Evolutionary conservation across 2,113 vertebrate genomes (phyloP), one percentile per base, ranked within the genome.

Genomic region (Hirundichthys speculiger): DNA sequence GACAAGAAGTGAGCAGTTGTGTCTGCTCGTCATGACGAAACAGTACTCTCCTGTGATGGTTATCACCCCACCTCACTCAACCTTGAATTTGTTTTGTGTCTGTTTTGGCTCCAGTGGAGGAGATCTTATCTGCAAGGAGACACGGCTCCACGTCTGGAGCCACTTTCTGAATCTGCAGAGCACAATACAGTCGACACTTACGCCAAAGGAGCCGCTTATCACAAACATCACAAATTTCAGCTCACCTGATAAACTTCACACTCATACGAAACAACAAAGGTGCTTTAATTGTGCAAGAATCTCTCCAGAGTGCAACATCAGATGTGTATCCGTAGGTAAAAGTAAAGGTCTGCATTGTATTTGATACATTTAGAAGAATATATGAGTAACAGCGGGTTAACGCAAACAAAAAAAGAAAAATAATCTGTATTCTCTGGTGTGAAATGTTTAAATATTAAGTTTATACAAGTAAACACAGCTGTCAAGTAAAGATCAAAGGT

Each of bases 91-190:
- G 8, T 27, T 61, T 59, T 45, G 12, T 41, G 61, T 73, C 66
- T 91, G 89, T 87, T 89, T 85, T 80, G 88, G 65, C 88, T 88
- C 38, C 53, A 13, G 38, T 11, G 9, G 63, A 64, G 58, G 49
- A 77, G 84, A 88, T 85, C 49, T 4, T 49, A 71, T 79, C 84
- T 65, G 42, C 7, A 15, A 58, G 52, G 66, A 88, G 80, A 78
- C 69, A 15, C 51, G n/a, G 39, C 60, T 75, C 59, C n/a, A n/a
- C n/a, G n/a, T n/a, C n/a, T n/a, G n/a, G n/a, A n/a, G n/a, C n/a
- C n/a, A n/a, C n/a, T 60, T 69, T 73, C 61, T 48, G 66, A 60
- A 55, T 74, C 54, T 61, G 56, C 45, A 43, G n/a, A n/a, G n/a
- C n/a, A n/a, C n/a, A 54, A 14, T 58, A 41, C 25, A 53, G 48